Evolutionary conservation across 2,888 invertebrate genomes (phyloP).

Genomic region (Gymnosoma rotundatum): DNA sequence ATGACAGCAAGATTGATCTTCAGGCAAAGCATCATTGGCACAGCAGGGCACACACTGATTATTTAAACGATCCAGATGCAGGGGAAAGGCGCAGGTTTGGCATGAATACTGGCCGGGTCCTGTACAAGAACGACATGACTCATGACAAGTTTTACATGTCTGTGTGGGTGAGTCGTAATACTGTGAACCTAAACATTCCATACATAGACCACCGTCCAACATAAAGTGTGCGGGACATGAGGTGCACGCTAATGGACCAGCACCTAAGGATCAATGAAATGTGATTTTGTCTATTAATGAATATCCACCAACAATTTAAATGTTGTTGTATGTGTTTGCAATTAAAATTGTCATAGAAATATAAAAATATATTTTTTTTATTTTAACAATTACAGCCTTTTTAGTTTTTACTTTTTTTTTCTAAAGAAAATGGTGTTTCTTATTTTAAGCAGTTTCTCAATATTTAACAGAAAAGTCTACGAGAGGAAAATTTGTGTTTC

Average conservation of each 20-base stretch:
- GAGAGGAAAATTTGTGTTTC: too few relatives aligned
- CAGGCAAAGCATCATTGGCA: conserved; percentile 82
- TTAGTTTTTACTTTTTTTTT: too few relatives aligned
- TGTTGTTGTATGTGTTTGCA: too few relatives aligned
- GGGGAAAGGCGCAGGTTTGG: conserved; percentile 86
- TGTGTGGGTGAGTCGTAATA: conserved; percentile 88
- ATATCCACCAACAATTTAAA: background rate
- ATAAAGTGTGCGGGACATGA: conserved; percentile 88
- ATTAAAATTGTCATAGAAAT: too few relatives aligned
- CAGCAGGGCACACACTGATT: conserved; percentile 91
- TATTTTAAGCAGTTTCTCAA: too few relatives aligned
- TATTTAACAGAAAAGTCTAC: too few relatives aligned
- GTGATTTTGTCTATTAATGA: background rate
- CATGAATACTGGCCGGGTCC: conserved; percentile 88
- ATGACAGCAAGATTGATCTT: conserved; percentile 86
- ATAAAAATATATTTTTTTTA: too few relatives aligned
- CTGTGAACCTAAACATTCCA: conserved; percentile 89
- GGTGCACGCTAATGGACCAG: conserved; percentile 89
- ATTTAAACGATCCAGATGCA: conserved; percentile 87
- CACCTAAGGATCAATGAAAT: conserved; percentile 82
- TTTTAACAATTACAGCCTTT: too few relatives aligned
- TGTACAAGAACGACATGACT: conserved; percentile 86
- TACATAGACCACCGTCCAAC: conserved; percentile 88
- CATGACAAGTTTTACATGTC: conserved; percentile 87
- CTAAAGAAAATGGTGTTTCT: too few relatives aligned